phyloP scores from a whole-genome alignment of 2,888 invertebrate species.

The Napeogenes inachia region DNA sequence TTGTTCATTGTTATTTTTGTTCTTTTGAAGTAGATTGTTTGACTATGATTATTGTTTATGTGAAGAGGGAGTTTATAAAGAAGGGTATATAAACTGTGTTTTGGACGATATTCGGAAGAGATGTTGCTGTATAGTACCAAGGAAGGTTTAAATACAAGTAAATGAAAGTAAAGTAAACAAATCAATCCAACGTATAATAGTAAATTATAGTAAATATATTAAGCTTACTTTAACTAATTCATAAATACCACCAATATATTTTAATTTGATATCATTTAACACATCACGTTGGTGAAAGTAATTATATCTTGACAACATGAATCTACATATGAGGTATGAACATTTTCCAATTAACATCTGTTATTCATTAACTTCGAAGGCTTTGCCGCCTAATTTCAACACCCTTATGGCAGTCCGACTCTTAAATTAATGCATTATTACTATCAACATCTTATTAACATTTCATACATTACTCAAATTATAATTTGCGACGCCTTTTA shows the following conservation, averaged over 20 bases:
- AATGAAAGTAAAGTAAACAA: no score
- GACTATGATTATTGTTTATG: no score
- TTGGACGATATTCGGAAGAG: no score
- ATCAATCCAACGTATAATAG: no score
- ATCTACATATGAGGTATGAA: conserved; percentile 23
- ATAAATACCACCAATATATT: background rate
- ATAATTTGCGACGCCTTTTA: conserved; percentile 22
- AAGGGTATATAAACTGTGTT: no score
- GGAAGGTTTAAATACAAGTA: no score
- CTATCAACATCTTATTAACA: conserved; percentile 23
- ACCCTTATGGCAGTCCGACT: conserved; percentile 17
- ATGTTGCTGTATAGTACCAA: no score
- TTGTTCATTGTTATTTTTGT: no score
- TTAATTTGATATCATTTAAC: conserved; percentile 1
- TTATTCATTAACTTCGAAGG: conserved; percentile 25
- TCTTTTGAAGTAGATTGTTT: no score
- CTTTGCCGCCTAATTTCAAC: conserved; percentile 25
- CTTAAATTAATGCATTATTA: conserved; percentile 28
- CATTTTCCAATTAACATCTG: conserved; percentile 28
- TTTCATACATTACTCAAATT: conserved; percentile 24
- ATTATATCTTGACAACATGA: conserved; percentile 11
- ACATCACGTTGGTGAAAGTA: background rate
- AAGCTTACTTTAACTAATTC: background rate
- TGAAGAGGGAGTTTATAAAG: no score
- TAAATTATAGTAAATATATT: background rate